Evolutionary conservation across 2,113 vertebrate species (phyloP).

Genomic region (Colossoma macropomum): DNA sequence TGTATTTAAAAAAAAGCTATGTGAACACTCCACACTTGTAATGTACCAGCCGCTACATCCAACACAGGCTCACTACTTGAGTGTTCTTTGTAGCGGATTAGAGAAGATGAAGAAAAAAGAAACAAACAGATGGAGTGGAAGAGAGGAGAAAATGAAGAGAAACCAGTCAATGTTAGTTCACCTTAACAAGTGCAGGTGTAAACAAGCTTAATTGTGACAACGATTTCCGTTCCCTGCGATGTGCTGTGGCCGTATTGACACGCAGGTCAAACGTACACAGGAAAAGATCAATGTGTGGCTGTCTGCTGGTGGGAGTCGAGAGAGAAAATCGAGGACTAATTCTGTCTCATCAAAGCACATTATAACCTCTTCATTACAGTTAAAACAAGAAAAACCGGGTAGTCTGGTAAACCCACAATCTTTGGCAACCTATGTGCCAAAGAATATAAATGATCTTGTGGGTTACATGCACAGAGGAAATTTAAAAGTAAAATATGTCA

Average conservation of each 20-base stretch:
- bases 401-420: neutral
- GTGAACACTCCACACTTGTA: neutral
- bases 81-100: neutral
- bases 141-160: neutral
- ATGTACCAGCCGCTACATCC: neutral
- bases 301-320: neutral
- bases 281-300: slow-evolving; percentile 1
- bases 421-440: neutral
- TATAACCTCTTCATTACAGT: neutral
- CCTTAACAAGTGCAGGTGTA: neutral
- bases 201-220: slow-evolving; percentile 2
- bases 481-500: no score
- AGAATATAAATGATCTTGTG: neutral
- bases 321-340: neutral
- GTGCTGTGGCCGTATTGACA: neutral
- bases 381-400: neutral
- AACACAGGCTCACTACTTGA: neutral
- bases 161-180: no score
- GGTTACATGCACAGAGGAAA: no score
- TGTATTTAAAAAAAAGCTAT: no score
- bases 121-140: neutral
- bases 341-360: neutral
- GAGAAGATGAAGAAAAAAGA: neutral
- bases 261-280: neutral
- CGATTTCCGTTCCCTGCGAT: neutral